Evolutionary conservation across 2,888 invertebrate species (phyloP).

Genomic region (Noctua janthe): DNA sequence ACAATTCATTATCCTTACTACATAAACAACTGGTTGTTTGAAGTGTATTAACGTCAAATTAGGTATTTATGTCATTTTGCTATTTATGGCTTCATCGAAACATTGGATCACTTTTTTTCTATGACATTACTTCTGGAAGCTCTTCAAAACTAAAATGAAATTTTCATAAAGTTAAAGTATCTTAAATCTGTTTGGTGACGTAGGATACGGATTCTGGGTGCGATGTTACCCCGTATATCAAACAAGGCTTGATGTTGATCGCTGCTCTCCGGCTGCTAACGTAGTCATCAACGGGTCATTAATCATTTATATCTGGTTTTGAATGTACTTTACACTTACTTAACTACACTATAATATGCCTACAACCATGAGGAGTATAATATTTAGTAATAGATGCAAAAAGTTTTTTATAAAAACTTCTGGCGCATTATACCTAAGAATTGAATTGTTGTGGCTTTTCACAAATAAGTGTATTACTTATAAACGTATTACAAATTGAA

Average conservation of each 20-base stretch:
- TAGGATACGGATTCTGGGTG: background rate
- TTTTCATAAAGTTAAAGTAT: background rate
- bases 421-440: no score
- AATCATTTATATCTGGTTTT: conserved; percentile 42
- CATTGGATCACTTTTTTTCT: background rate
- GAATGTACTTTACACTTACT: conserved; percentile 6
- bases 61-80: background rate
- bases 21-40: background rate
- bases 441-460: no score
- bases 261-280: conserved; percentile 11
- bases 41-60: background rate
- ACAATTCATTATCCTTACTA: background rate
- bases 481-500: no score
- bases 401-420: no score
- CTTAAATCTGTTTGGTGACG: background rate
- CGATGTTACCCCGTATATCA: background rate
- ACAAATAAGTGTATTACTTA: no score
- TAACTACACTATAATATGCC: background rate
- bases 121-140: background rate
- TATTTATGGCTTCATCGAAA: background rate
- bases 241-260: conserved; percentile 23
- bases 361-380: background rate
- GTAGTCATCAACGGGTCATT: conserved; percentile 41
- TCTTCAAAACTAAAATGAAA: background rate
- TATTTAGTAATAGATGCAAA: background rate